These are phyloP conservation scores for Drosophila arizonae DNA, from an alignment of 1,140 invertebrate genomes.

Conservation along the genomic window DNA sequence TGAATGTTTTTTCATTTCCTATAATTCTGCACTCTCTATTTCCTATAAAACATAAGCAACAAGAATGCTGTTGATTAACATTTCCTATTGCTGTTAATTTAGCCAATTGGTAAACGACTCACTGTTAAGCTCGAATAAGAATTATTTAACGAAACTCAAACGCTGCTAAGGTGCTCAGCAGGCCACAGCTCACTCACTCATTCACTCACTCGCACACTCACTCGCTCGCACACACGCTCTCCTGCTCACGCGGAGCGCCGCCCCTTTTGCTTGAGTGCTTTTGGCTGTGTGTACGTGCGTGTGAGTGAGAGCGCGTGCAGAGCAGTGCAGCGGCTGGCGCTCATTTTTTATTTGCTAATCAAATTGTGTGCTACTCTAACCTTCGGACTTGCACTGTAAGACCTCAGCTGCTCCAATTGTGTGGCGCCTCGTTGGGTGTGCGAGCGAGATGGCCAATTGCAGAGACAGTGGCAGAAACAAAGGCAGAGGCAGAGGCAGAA, in stretches of 20 bases:
- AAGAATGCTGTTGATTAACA: conserved; percentile 21
- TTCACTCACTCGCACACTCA: conserved; percentile 4
- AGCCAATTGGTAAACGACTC: conserved; percentile 25
- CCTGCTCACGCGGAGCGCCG: conserved; percentile 20
- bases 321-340: conserved; percentile 33
- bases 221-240: conserved; percentile 15
- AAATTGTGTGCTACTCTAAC: conserved; percentile 61
- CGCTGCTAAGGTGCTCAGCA: conserved; percentile 10
- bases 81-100: conserved; percentile 2
- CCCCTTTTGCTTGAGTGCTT: conserved; percentile 37
- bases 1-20: neutral
- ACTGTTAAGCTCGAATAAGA: conserved; percentile 32
- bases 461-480: conserved; percentile 30
- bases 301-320: conserved; percentile 33
- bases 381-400: conserved; percentile 38
- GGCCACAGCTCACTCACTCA: conserved; percentile 1
- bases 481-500: conserved; percentile 30
- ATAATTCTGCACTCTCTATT: neutral
- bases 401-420: conserved; percentile 20
- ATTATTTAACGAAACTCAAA: conserved; percentile 33
- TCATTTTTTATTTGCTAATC: conserved; percentile 79
- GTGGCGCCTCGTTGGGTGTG: conserved; percentile 32
- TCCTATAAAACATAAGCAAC: conserved; percentile 2
- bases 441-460: conserved; percentile 39
- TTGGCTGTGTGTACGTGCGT: neutral